These are phyloP conservation scores for Andrena bucephala DNA, from an alignment of 2,888 invertebrate genomes.

Conservation along the genomic window DNA sequence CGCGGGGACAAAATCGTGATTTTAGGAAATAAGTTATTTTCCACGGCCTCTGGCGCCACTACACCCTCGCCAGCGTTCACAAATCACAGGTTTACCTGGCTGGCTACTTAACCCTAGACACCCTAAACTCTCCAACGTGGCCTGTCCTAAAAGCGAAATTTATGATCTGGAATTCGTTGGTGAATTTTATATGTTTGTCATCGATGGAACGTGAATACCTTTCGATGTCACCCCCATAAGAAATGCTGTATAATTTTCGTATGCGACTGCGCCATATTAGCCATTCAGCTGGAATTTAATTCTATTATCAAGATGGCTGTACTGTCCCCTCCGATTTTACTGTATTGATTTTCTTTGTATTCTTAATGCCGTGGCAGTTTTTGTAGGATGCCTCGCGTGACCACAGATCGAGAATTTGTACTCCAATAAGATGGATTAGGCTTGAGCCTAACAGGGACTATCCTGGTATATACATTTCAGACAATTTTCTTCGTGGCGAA, in stretches of 20 bases:
- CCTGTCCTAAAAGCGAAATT: not conserved
- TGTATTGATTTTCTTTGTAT: not conserved
- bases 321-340: not conserved
- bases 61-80: constrained; percentile 9
- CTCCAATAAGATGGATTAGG: too few relatives aligned
- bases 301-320: not conserved
- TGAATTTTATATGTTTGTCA: not conserved
- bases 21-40: constrained; percentile 48
- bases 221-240: too few relatives aligned
- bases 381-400: too few relatives aligned
- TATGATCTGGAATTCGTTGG: constrained; percentile 3
- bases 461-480: too few relatives aligned
- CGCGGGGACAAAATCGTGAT: constrained; percentile 21
- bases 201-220: not conserved
- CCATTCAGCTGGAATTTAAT: not conserved
- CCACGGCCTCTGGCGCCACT: not conserved
- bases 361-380: not conserved
- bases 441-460: too few relatives aligned
- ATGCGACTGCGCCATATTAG: not conserved
- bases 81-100: constrained; percentile 36
- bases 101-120: constrained; percentile 16
- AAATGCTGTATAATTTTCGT: too few relatives aligned
- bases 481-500: too few relatives aligned
- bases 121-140: not conserved
- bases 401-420: too few relatives aligned